Percentiles rank a stretch among this genome's conserved stretches.
These are phyloP conservation scores for Nothoprocta perdicaria DNA, from an alignment of 2,113 vertebrate species.

Conservation along the genomic window DNA sequence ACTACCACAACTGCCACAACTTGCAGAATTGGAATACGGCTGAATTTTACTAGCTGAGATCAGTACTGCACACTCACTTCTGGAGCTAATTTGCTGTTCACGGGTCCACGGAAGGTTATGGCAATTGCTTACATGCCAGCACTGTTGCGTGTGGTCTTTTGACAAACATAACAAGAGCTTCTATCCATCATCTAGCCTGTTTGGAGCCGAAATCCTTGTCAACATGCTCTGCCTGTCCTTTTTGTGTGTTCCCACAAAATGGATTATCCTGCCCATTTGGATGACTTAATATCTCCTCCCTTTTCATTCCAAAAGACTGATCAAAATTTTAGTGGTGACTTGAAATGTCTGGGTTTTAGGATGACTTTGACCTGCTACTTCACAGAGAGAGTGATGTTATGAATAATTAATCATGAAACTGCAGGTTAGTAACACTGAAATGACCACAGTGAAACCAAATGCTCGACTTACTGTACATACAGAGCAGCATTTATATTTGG, in stretches of 20 bases:
- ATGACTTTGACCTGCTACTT: slow-evolving; percentile 16
- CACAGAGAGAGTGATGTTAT: slow-evolving; percentile 33
- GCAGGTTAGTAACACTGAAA: slow-evolving; percentile 55
- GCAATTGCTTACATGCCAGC: background rate
- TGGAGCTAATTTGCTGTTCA: background rate
- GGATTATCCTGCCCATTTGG: background rate
- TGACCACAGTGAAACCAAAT: slow-evolving; percentile 70
- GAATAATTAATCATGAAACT: slow-evolving; percentile 43
- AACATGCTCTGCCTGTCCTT: background rate
- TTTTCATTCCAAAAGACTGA: background rate
- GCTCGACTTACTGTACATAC: slow-evolving; percentile 33
- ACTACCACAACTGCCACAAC: background rate
- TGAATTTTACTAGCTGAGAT: background rate
- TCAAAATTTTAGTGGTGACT: background rate
- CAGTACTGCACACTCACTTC: background rate
- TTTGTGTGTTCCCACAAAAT: background rate
- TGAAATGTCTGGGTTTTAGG: background rate
- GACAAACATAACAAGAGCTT: background rate
- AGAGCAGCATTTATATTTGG: slow-evolving; percentile 32
- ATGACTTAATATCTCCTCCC: slow-evolving; percentile 13
- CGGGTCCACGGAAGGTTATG: background rate
- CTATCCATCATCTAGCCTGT: background rate
- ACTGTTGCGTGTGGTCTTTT: background rate
- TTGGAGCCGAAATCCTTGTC: background rate
- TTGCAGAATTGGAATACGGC: background rate